Evolutionary conservation across 2,797 vertebrate species (phyloP), one percentile per base, ranked within the genome.

Genomic region (Notolabrus celidotus): DNA sequence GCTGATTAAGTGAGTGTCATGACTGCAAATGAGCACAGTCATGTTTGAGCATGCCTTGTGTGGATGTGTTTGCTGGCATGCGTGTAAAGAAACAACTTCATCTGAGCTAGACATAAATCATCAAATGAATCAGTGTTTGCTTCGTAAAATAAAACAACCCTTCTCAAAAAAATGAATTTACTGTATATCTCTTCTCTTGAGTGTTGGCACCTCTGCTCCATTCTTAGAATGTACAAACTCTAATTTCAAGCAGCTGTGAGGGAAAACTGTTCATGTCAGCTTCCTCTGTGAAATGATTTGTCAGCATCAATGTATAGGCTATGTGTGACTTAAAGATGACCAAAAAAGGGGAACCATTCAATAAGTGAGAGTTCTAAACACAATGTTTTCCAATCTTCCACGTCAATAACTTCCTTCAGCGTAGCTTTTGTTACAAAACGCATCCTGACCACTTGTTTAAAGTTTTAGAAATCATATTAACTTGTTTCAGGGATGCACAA

Each of bases 21-120:
- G 29, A 3, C 2, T 22, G 22, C 74, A 63, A 58, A 54, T 62
- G 55, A 54, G 60, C 38, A 62, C 17, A 33, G 61, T 77, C 61
- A 54, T 39, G 39, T 43, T 19, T 51, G 42, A 12, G 17, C 49
- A 49, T 7, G 29, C 14, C 7, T 16, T 16, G 15, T 7, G 20
- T 27, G 33, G 8, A 33, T 14, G 34, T 43, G 46, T 38, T 67
- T 34, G 49, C 36, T 31, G 42, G 54, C 31, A 9, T 42, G 29
- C 41, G 17, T 33, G 50, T n/a, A 1, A 25, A 47, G 11, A 27
- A 7, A 16, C 14, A 15, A 12, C 3, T n/a, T 47, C 34, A 43
- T 22, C n/a, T 50, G 7, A 77, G 23, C 1, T 31, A 31, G 9
- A 47, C 51, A 14, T 38, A 31, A 19, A 17, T 11, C 8, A 34